Evolutionary conservation across 2,888 invertebrate genomes (phyloP).

Genomic region (Trissonchulus sp.): DNA sequence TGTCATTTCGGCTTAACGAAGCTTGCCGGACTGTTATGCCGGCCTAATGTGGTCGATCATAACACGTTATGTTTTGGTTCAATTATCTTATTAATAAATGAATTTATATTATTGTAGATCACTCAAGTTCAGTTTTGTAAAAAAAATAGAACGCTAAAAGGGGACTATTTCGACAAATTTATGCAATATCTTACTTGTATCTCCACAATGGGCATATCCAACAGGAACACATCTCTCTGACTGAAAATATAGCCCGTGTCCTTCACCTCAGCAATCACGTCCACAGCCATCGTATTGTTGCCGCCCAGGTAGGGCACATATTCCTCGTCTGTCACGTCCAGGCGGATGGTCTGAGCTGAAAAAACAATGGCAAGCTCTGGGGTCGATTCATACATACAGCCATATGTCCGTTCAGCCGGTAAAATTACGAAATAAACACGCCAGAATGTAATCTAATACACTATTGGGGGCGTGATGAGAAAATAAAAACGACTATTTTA

Average conservation of each 20-base stretch:
- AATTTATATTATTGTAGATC: no score
- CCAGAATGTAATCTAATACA: not conserved
- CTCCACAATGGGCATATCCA: not conserved
- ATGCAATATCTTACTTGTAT: not conserved
- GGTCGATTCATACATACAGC: not conserved
- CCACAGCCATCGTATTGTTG: slow-evolving; percentile 4
- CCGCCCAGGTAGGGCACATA: not conserved
- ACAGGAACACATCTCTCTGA: not conserved
- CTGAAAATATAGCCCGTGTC: slow-evolving; percentile 2
- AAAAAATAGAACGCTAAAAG: no score
- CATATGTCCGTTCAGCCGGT: no score
- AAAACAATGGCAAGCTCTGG: not conserved
- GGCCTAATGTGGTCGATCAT: no score
- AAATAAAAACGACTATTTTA: not conserved
- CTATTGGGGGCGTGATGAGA: not conserved
- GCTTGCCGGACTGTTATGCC: no score
- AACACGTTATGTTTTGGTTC: no score
- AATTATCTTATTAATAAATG: no score
- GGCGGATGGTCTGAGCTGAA: not conserved
- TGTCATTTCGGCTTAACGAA: no score
- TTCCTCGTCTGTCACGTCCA: not conserved
- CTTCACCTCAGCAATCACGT: slow-evolving; percentile 11
- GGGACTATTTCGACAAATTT: no score
- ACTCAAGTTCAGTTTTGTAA: no score
- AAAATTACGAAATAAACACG: no score